A percentile compares a stretch with the other conserved stretches of the same genome.
These are phyloP conservation scores for Melieria crassipennis DNA, from an alignment of 2,888 invertebrate species.

Conservation along the genomic window DNA sequence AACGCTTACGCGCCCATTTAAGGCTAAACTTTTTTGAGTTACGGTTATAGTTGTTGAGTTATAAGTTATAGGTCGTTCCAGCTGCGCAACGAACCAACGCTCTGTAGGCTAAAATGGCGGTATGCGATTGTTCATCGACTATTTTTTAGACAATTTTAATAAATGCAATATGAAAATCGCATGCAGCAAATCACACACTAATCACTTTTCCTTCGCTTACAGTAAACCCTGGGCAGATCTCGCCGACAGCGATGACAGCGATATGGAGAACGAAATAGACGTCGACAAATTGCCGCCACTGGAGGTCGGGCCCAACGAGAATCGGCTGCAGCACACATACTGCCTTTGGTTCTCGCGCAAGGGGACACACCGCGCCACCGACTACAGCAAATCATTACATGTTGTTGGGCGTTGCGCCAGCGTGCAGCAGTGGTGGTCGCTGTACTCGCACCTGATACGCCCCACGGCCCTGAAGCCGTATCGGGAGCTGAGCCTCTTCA, in stretches of 20 bases:
- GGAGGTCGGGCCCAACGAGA: slow-evolving; percentile 84
- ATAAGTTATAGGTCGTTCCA: no score
- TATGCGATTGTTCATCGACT: no score
- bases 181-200: neutral
- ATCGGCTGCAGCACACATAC: slow-evolving; percentile 92
- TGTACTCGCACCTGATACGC: slow-evolving; percentile 91
- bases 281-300: slow-evolving; percentile 71
- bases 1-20: no score
- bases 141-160: neutral
- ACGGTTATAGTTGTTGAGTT: no score
- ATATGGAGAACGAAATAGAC: slow-evolving; percentile 72
- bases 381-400: slow-evolving; percentile 74
- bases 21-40: no score
- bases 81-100: no score
- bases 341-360: slow-evolving; percentile 87
- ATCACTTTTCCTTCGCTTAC: slow-evolving; percentile 27
- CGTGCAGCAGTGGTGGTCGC: slow-evolving; percentile 98
- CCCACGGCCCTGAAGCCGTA: slow-evolving; percentile 91
- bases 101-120: no score
- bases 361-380: slow-evolving; percentile 65
- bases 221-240: slow-evolving; percentile 62
- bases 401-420: slow-evolving; percentile 87
- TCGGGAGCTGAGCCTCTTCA: slow-evolving; percentile 95
- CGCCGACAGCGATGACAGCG: slow-evolving; percentile 72
- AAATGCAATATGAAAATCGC: neutral